phyloP scores from a whole-genome alignment of 2,888 invertebrate species.

The Cynaeus angustus region DNA sequence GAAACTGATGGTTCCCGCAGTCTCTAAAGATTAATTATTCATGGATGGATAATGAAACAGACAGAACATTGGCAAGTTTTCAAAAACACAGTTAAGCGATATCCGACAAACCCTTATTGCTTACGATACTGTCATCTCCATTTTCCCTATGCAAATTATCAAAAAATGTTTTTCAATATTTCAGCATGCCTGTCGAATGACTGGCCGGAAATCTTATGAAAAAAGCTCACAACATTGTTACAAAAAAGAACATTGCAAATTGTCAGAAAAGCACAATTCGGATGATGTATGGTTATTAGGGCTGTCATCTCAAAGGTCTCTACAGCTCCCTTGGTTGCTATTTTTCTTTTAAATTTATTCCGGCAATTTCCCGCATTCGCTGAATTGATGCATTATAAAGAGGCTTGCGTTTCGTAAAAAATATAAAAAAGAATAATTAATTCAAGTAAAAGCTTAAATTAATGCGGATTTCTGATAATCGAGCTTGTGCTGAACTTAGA shows the following conservation, averaged over 20 bases:
- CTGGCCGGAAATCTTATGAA: background rate
- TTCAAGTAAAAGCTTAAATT: no score
- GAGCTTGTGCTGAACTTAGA: no score
- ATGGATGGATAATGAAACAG: background rate
- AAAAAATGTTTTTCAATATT: background rate
- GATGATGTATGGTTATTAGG: constrained; percentile 30
- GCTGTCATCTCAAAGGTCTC: constrained; percentile 22
- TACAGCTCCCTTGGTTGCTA: constrained; percentile 19
- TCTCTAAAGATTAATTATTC: background rate
- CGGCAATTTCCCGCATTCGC: constrained; percentile 23
- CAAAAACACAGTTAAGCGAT: background rate
- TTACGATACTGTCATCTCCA: no score
- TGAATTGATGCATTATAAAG: constrained; percentile 18
- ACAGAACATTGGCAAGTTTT: background rate
- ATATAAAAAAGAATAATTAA: no score
- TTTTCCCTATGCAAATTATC: no score
- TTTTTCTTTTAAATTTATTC: constrained; percentile 28
- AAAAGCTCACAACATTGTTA: background rate
- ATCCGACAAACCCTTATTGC: no score
- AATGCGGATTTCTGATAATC: no score
- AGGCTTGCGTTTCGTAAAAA: constrained; percentile 2
- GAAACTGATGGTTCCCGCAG: background rate
- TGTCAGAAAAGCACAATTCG: background rate
- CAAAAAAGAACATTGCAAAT: background rate
- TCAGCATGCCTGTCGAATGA: background rate